Evolutionary conservation across 2,888 invertebrate genomes (phyloP).

Genomic region (Drosophila fungiperda): DNA sequence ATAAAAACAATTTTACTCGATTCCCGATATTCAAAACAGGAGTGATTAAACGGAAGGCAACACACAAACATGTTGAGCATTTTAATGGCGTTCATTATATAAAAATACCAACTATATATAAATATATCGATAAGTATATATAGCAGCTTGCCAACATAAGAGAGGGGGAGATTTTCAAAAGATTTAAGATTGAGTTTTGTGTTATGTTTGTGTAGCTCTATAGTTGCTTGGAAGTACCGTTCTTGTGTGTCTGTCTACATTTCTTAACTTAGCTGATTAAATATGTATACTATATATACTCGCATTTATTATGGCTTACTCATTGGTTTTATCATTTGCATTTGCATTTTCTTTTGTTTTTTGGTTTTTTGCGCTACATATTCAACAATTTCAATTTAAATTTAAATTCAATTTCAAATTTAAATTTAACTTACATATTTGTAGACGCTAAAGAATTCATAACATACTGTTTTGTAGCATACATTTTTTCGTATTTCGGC

Average conservation of each 20-base stretch:
- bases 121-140: conserved; percentile 7
- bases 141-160: conserved; percentile 10
- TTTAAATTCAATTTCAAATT: conserved; percentile 57
- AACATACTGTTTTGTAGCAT: conserved; percentile 51
- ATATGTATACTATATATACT: conserved; percentile 38
- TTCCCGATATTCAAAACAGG: background rate
- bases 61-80: conserved; percentile 6
- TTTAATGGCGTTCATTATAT: background rate
- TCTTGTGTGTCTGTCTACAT: conserved; percentile 40
- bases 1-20: background rate
- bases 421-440: conserved; percentile 68
- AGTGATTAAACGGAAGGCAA: background rate
- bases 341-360: conserved; percentile 9
- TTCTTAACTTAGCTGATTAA: conserved; percentile 71
- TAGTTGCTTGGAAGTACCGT: conserved; percentile 79
- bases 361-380: conserved; percentile 63
- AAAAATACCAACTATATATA: background rate
- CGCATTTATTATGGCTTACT: conserved; percentile 34
- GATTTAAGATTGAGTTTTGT: conserved; percentile 24
- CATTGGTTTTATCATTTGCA: conserved; percentile 7
- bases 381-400: conserved; percentile 72
- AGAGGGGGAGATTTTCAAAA: conserved; percentile 19
- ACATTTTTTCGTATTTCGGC: conserved; percentile 31
- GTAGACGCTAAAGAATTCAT: conserved; percentile 69
- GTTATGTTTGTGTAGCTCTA: conserved; percentile 64